phyloP scores from a whole-genome alignment of 2,797 vertebrate genomes.

The Diplodus puntazzo region DNA sequence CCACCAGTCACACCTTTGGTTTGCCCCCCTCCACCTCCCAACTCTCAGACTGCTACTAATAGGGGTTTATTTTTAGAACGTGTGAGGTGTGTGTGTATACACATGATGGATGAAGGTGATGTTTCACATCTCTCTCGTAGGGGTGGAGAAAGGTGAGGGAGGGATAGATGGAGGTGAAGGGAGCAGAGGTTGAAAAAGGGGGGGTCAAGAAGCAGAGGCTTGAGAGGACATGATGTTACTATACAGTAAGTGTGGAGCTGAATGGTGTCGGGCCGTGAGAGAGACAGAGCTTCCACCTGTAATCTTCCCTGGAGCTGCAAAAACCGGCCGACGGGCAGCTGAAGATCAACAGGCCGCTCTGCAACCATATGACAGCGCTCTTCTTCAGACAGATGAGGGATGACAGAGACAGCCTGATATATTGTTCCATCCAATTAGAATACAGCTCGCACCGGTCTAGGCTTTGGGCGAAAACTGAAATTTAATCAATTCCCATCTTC shows the following conservation, averaged over 20 bases:
- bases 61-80: slow-evolving; percentile 85
- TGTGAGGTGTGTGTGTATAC: slow-evolving; percentile 76
- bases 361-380: slow-evolving; percentile 29
- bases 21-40: slow-evolving; percentile 43
- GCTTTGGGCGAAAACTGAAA: slow-evolving; percentile 47
- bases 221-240: slow-evolving; percentile 39
- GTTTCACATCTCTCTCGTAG: slow-evolving; percentile 75
- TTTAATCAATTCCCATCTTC: slow-evolving; percentile 54
- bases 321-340: slow-evolving; percentile 40
- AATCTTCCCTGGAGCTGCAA: slow-evolving; percentile 24
- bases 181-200: slow-evolving; percentile 41
- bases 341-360: slow-evolving; percentile 61
- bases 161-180: slow-evolving; percentile 25
- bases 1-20: slow-evolving; percentile 51
- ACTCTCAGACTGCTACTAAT: slow-evolving; percentile 80
- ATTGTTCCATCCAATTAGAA: slow-evolving; percentile 51
- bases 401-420: slow-evolving; percentile 43
- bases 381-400: slow-evolving; percentile 46
- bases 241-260: slow-evolving; percentile 3
- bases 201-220: slow-evolving; percentile 16
- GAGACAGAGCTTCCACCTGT: slow-evolving; percentile 43
- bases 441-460: slow-evolving; percentile 14
- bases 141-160: slow-evolving; percentile 15
- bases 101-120: slow-evolving; percentile 83
- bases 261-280: not conserved